A percentile compares a stretch with the other conserved stretches of the same genome.
These are phyloP conservation scores for Mesorhabditis belari DNA, from an alignment of 2,888 invertebrate genomes.

Conservation along the genomic window DNA sequence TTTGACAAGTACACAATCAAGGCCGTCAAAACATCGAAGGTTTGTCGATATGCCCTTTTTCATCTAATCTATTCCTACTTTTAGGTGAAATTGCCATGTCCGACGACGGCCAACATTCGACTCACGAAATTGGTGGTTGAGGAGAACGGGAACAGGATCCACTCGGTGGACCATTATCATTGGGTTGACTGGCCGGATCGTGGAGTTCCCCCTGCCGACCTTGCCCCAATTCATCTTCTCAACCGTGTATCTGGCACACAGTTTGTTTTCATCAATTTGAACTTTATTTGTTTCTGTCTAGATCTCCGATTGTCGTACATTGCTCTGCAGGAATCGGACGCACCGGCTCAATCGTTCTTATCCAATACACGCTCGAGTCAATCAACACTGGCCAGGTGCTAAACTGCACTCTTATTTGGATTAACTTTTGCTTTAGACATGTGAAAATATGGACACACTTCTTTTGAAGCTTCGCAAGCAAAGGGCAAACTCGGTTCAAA, in stretches of 20 bases:
- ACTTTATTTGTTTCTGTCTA: too few relatives aligned
- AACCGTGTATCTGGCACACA: slow-evolving; percentile 7
- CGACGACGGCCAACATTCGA: too few relatives aligned
- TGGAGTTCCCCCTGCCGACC: slow-evolving; percentile 20
- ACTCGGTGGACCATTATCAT: slow-evolving; percentile 18
- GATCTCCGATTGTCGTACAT: slow-evolving; percentile 23
- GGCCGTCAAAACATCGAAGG: too few relatives aligned
- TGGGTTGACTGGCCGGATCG: slow-evolving; percentile 33
- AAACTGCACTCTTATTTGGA: too few relatives aligned
- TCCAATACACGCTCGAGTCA: slow-evolving; percentile 25
- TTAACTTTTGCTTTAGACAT: too few relatives aligned
- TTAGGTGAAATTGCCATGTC: too few relatives aligned
- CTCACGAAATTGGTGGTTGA: slow-evolving; percentile 12
- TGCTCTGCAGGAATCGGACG: slow-evolving; percentile 32
- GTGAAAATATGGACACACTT: slow-evolving; percentile 18
- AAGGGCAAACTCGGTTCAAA: slow-evolving; percentile 26
- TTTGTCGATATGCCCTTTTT: too few relatives aligned
- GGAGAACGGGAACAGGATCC: slow-evolving; percentile 1
- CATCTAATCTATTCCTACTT: too few relatives aligned
- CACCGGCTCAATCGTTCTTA: slow-evolving; percentile 26
- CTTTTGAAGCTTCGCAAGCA: slow-evolving; percentile 22
- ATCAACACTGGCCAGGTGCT: slow-evolving; percentile 9
- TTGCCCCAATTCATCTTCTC: slow-evolving; percentile 17
- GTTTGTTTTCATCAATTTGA: slow-evolving; percentile 2
- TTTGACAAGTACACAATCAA: too few relatives aligned